Conservation (phyloP, 2,113 vertebrate genomes). For the Festucalex cinctus region DNA sequence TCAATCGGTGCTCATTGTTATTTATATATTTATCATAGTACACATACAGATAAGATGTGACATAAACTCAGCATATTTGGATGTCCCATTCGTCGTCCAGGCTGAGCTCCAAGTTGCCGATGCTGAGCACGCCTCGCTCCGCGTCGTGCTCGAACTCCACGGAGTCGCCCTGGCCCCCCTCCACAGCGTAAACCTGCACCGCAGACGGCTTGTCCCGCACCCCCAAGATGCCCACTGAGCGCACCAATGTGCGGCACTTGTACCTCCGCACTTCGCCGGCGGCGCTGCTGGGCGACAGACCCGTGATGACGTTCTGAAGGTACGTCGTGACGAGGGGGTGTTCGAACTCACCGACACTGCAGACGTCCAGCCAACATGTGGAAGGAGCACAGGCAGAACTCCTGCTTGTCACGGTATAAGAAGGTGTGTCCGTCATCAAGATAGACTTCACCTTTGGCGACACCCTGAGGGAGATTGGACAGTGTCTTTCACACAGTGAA, state of each 20-base stretch:
- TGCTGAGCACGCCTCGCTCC: conserved; percentile 54
- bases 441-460: conserved; percentile 80
- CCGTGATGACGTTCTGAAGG: background rate
- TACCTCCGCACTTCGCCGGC: conserved; percentile 61
- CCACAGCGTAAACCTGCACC: conserved; percentile 67
- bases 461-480: conserved; percentile 66
- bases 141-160: conserved; percentile 67
- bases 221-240: conserved; percentile 80
- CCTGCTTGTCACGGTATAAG: conserved; percentile 77
- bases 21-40: too few relatives aligned
- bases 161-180: conserved; percentile 50
- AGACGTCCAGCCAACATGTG: conserved; percentile 74
- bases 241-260: conserved; percentile 66
- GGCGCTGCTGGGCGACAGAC: conserved; percentile 54
- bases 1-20: background rate
- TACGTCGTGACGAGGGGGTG: background rate
- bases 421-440: conserved; percentile 92
- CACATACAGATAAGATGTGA: too few relatives aligned
- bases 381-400: conserved; percentile 80
- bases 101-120: conserved; percentile 71
- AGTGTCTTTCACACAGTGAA: too few relatives aligned
- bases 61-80: background rate
- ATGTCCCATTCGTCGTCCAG: conserved; percentile 77
- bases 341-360: conserved; percentile 76
- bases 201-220: conserved; percentile 69